Evolutionary conservation across 2,113 vertebrate genomes (phyloP), one percentile per base, ranked within the genome.

Genomic region (Megaceryle maxima): DNA sequence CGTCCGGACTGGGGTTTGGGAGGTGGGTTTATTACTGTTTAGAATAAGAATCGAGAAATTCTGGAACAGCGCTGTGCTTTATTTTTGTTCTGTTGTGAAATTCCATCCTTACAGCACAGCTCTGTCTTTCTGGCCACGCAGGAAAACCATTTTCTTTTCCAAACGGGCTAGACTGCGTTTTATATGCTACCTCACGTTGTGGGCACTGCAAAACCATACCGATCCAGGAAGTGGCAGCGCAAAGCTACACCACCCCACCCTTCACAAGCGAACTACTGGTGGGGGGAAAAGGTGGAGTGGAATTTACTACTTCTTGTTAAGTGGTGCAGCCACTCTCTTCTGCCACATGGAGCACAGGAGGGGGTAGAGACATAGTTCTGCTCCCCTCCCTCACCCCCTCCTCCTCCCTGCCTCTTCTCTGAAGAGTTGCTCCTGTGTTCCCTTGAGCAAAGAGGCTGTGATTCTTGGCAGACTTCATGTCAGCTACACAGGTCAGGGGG

Each of bases 71-170:
- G 1, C 11, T 66, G 50, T 31, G 53, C 37, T 90, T 97, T 96
- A 95, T 91, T 97, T 96, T 95, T 88, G 84, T 82, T 87, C 94
- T 97, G 94, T 94, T 96, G 91, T 96, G 96, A 96, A 96, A 96
- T 92, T 94, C 87, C 88, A 93, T 83, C 73, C 88, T 89, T 82
- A 92, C 70, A 90, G 92, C 56, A 56, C 67, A 87, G 77, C 55
- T 83, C 77, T 89, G 77, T 85, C 75, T 76, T 87, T 84, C 80
- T 93, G 62, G 37, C 66, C 67, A 22, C 0, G 37, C 57, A 94
- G 81, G 59, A 94, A 92, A 94, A 67, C 22, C 53, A 66, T 64
- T 91, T 81, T 92, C 44, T 94, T 62, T 80, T 78, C 90, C 74
- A 87, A 62, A 69, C 41, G 80, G 76, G 28, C 60, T 78, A 81